Conservation (phyloP, 2,113 vertebrate genomes). For the Brienomyrus longianalis region DNA sequence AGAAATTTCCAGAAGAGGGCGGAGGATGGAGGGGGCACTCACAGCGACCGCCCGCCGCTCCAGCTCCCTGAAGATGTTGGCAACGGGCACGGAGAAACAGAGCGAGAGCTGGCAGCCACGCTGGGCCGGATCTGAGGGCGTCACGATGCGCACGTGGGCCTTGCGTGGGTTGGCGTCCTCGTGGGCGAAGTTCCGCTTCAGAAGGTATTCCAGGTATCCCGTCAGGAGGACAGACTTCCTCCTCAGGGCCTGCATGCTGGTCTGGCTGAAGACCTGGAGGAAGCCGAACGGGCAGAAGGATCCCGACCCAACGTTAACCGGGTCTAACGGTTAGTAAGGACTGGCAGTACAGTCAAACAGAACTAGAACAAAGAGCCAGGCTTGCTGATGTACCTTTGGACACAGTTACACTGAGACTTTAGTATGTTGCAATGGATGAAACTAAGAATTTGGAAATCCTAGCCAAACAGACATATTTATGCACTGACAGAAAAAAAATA, state of each 20-base stretch:
- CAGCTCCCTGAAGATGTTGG: slow-evolving; percentile 68
- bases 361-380: background rate
- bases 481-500: background rate
- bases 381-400: background rate
- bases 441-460: background rate
- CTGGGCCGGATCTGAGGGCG: slow-evolving; percentile 64
- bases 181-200: slow-evolving; percentile 59
- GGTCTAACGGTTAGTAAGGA: background rate
- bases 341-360: background rate
- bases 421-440: background rate
- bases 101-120: slow-evolving; percentile 89
- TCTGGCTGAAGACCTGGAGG: slow-evolving; percentile 74
- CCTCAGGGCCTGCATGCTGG: slow-evolving; percentile 72
- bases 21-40: slow-evolving; percentile 44
- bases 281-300: background rate
- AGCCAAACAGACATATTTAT: background rate
- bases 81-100: slow-evolving; percentile 69
- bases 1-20: background rate
- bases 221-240: slow-evolving; percentile 86
- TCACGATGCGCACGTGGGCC: slow-evolving; percentile 70
- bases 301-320: background rate
- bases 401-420: background rate
- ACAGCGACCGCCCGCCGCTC: slow-evolving; percentile 82
- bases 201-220: slow-evolving; percentile 83
- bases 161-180: slow-evolving; percentile 49